Evolutionary conservation across 2,797 vertebrate species (phyloP).

Genomic region (Cirrhinus molitorella): DNA sequence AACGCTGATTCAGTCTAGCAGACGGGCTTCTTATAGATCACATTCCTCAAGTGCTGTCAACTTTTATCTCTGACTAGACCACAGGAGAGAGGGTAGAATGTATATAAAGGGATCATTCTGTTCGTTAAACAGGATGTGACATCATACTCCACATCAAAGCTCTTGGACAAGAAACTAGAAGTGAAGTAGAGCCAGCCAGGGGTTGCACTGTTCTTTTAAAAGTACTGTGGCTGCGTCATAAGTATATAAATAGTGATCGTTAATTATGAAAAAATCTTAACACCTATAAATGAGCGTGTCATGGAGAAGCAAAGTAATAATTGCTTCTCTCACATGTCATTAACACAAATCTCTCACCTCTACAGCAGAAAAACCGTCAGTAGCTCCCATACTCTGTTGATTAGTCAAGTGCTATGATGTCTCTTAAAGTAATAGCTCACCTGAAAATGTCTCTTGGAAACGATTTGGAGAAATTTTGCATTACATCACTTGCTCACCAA

Average conservation of each 20-base stretch:
- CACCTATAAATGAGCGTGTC: constrained; percentile 16
- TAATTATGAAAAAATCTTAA: not conserved
- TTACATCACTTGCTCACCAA: too few species aligned
- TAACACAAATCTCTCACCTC: constrained; percentile 1
- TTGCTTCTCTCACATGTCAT: not conserved
- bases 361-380: not conserved
- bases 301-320: constrained; percentile 10
- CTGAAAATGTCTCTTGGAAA: not conserved
- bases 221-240: not conserved
- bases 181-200: not conserved
- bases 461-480: too few species aligned
- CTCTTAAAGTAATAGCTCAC: not conserved
- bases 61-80: constrained; percentile 34
- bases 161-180: not conserved
- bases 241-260: constrained; percentile 1
- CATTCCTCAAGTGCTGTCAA: constrained; percentile 44
- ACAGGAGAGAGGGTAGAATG: constrained; percentile 8
- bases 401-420: not conserved
- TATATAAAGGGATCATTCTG: not conserved
- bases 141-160: not conserved
- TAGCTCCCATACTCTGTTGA: not conserved
- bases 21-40: constrained; percentile 28
- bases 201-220: not conserved
- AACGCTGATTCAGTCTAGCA: constrained; percentile 48
- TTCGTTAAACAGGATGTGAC: constrained; percentile 20